phyloP scores from a whole-genome alignment of 2,113 vertebrate genomes.

The Python bivittatus region DNA sequence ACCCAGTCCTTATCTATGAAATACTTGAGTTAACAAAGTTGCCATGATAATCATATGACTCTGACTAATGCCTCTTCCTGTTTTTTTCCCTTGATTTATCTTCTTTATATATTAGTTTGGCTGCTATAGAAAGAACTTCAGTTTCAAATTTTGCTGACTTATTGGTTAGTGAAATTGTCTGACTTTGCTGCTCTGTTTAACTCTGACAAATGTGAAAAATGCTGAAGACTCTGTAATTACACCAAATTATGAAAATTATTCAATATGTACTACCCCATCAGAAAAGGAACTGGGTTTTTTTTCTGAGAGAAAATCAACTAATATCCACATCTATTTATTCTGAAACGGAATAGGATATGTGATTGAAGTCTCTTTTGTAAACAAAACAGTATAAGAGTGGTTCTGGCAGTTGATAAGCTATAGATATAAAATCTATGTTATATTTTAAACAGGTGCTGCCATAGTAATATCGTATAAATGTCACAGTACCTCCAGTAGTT shows the following conservation, averaged over 20 bases:
- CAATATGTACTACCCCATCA: not conserved
- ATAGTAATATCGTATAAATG: not conserved
- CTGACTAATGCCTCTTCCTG: accelerated
- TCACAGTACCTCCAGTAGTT: not conserved
- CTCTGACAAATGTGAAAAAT: not conserved
- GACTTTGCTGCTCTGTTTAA: not conserved
- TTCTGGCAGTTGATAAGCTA: not conserved
- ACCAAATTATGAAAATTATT: not conserved
- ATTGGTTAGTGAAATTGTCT: not conserved
- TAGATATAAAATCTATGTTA: not conserved
- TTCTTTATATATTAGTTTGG: not conserved
- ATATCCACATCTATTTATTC: not conserved
- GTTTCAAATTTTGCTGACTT: not conserved
- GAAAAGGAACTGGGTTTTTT: not conserved
- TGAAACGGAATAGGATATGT: not conserved
- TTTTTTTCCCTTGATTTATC: not conserved
- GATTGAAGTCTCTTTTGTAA: not conserved
- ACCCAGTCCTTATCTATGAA: not conserved
- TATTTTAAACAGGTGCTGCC: not conserved
- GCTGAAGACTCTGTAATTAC: not conserved
- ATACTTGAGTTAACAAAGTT: not conserved
- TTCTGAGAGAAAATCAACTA: not conserved
- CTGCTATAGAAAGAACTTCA: not conserved
- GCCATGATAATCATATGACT: not conserved
- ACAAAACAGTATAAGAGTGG: not conserved